Evolutionary conservation across 1,140 invertebrate species (phyloP).

Genomic region (Magallana gigas): DNA sequence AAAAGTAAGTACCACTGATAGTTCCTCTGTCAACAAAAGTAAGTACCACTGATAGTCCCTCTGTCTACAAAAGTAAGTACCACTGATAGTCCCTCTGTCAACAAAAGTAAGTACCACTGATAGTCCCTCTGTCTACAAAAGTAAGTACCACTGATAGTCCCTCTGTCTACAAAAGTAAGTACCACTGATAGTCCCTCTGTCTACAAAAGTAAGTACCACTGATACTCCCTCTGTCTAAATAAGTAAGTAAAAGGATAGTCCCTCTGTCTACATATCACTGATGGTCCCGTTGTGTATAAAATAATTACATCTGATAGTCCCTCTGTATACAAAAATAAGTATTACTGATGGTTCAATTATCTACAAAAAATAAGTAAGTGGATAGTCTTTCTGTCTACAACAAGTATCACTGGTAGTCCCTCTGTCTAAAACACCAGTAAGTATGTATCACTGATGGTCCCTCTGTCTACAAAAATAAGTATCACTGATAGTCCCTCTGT

Average conservation of each 20-base stretch:
- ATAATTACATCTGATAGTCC: neutral
- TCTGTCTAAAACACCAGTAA: neutral
- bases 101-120: neutral
- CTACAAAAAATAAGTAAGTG: too few species aligned
- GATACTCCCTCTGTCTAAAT: too few species aligned
- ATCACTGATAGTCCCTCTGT: neutral
- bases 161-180: too few species aligned
- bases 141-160: too few species aligned
- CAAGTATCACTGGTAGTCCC: neutral
- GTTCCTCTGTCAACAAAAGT: neutral
- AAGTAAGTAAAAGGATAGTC: neutral
- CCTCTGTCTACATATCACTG: neutral
- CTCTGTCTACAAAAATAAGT: too few species aligned
- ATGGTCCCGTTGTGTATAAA: too few species aligned
- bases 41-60: neutral
- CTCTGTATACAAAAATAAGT: neutral
- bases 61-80: neutral
- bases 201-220: neutral
- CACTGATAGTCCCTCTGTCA: neutral
- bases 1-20: neutral
- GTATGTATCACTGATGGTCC: neutral
- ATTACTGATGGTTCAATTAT: too few species aligned
- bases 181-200: neutral
- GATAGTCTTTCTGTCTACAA: neutral
- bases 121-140: neutral